A percentile compares a stretch with the other conserved stretches of the same genome.
These are phyloP conservation scores for Amphiprion clarkii DNA, from an alignment of 2,797 vertebrate genomes.

Conservation along the genomic window DNA sequence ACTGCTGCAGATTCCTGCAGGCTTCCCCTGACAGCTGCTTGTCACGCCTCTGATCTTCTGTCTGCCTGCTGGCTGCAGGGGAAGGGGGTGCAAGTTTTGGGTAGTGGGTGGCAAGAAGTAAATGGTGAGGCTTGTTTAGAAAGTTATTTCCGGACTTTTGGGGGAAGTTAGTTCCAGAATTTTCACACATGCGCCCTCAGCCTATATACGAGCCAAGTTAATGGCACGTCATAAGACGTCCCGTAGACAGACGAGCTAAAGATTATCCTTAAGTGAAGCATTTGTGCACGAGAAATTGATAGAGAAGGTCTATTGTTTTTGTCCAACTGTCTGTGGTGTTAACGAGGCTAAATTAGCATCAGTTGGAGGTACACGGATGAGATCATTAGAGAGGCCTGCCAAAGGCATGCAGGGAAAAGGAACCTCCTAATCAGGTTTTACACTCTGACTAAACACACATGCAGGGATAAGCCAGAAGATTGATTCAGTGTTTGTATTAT, in stretches of 20 bases:
- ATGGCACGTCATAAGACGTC: not conserved
- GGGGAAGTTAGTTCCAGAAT: constrained; percentile 21
- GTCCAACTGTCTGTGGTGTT: constrained; percentile 50
- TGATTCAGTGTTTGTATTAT: constrained; percentile 67
- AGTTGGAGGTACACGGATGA: constrained; percentile 57
- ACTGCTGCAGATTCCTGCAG: constrained; percentile 69
- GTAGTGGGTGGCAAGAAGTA: constrained; percentile 44
- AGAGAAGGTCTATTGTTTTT: constrained; percentile 31
- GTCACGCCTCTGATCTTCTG: constrained; percentile 79
- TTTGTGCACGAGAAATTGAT: constrained; percentile 25
- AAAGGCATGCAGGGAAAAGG: constrained; percentile 72
- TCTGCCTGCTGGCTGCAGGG: constrained; percentile 59
- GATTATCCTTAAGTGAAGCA: constrained; percentile 35
- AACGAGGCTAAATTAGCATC: constrained; percentile 68
- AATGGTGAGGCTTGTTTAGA: constrained; percentile 33
- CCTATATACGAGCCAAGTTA: not conserved
- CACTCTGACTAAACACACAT: constrained; percentile 65
- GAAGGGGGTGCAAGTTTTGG: constrained; percentile 30
- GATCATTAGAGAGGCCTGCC: constrained; percentile 67
- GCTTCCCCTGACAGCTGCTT: constrained; percentile 78
- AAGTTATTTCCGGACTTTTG: constrained; percentile 57
- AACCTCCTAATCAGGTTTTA: constrained; percentile 75
- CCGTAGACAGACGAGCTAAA: not conserved
- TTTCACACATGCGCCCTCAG: not conserved
- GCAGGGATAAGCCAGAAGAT: constrained; percentile 67